phyloP scores from a whole-genome alignment of 2,888 invertebrate genomes.

The Rhingia rostrata region DNA sequence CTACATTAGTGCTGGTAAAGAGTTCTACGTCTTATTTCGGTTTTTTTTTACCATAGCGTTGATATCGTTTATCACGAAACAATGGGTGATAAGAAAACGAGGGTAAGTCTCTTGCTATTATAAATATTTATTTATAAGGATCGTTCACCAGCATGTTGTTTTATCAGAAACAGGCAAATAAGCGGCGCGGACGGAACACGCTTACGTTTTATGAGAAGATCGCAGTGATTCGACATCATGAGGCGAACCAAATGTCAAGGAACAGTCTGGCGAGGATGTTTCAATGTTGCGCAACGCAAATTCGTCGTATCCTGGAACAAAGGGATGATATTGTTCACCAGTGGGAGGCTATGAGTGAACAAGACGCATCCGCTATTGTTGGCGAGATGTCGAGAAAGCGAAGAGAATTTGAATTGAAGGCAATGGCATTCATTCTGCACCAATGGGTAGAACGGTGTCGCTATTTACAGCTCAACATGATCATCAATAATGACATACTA shows the following conservation, averaged over 20 bases:
- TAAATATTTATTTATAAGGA: not conserved
- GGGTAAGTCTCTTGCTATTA: slow-evolving; percentile 29
- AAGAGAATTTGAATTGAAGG: slow-evolving; percentile 81
- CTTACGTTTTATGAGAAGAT: slow-evolving; percentile 81
- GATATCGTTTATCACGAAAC: not conserved
- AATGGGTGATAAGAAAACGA: slow-evolving; percentile 51
- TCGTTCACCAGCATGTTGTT: not conserved
- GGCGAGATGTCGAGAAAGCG: slow-evolving; percentile 81
- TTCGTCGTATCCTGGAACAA: slow-evolving; percentile 80
- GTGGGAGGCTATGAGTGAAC: slow-evolving; percentile 79
- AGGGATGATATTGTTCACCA: slow-evolving; percentile 80
- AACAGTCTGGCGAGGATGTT: slow-evolving; percentile 82
- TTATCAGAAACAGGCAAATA: slow-evolving; percentile 75
- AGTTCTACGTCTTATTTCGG: not conserved
- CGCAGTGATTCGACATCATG: slow-evolving; percentile 81
- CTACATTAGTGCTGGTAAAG: no score
- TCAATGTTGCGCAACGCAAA: slow-evolving; percentile 82
- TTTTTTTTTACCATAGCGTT: not conserved
- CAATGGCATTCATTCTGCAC: slow-evolving; percentile 80
- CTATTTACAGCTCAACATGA: slow-evolving; percentile 77
- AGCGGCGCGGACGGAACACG: slow-evolving; percentile 80
- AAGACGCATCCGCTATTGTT: slow-evolving; percentile 80
- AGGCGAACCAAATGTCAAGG: slow-evolving; percentile 80
- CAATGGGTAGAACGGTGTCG: slow-evolving; percentile 81
- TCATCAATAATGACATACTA: slow-evolving; percentile 79